These are phyloP conservation scores for Perdita meconis DNA, from an alignment of 2,888 invertebrate species.

Conservation along the genomic window DNA sequence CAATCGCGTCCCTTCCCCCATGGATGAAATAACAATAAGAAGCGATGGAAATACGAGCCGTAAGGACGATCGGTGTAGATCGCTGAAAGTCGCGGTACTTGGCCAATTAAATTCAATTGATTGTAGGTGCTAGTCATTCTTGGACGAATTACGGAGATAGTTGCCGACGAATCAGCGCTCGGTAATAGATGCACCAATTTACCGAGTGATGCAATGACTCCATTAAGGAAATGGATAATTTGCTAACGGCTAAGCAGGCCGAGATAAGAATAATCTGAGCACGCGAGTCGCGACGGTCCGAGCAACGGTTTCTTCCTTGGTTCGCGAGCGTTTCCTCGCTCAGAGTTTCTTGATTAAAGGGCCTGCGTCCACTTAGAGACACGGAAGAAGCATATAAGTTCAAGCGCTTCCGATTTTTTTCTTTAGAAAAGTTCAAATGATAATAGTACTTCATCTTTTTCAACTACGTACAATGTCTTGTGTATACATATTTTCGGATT, in stretches of 20 bases:
- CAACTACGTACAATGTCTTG: too few species aligned
- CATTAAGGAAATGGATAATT: slow-evolving; percentile 39
- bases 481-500: too few species aligned
- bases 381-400: too few species aligned
- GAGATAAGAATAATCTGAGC: slow-evolving; percentile 14
- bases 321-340: neutral
- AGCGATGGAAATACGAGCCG: slow-evolving; percentile 6
- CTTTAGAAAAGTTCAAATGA: too few species aligned
- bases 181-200: slow-evolving; percentile 32
- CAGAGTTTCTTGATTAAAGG: too few species aligned
- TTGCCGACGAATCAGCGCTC: slow-evolving; percentile 14
- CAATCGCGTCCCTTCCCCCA: slow-evolving; percentile 1
- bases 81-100: slow-evolving; percentile 9
- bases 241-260: neutral
- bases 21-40: slow-evolving; percentile 15
- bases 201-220: slow-evolving; percentile 39
- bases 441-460: too few species aligned
- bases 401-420: too few species aligned
- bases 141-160: slow-evolving; percentile 10
- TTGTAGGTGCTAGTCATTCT: slow-evolving; percentile 55
- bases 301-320: neutral
- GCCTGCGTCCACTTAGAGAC: too few species aligned
- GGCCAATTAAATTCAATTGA: slow-evolving; percentile 54
- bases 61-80: neutral
- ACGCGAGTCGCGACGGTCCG: neutral